These are phyloP conservation scores for Metopolophium dirhodum DNA, from an alignment of 1,140 invertebrate genomes.

Conservation along the genomic window DNA sequence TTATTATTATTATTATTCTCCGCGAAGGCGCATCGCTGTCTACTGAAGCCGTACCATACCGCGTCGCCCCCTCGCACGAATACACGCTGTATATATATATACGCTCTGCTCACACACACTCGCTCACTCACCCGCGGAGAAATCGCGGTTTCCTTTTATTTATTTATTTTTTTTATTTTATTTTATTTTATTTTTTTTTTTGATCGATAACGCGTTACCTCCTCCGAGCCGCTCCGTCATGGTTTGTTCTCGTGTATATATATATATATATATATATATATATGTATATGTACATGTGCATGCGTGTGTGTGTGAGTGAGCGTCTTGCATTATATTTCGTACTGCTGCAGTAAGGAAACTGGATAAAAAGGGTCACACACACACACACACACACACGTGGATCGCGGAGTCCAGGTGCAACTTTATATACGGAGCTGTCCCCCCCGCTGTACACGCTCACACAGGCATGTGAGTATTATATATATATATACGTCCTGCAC, in stretches of 20 bases:
- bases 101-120: not conserved
- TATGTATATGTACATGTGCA: not conserved
- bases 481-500: not conserved
- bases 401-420: slow-evolving; percentile 50
- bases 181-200: slow-evolving; percentile 40
- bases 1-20: slow-evolving; percentile 10
- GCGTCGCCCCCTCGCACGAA: not conserved
- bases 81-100: not conserved
- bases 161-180: slow-evolving; percentile 2
- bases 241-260: not conserved
- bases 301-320: no score
- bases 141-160: slow-evolving; percentile 48
- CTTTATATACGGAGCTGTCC: not conserved
- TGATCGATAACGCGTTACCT: slow-evolving; percentile 53
- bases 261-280: not conserved
- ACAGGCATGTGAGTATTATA: not conserved
- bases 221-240: not conserved
- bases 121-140: not conserved
- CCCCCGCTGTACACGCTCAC: slow-evolving; percentile 5
- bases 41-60: not conserved
- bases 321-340: slow-evolving; percentile 39
- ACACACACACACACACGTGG: not conserved
- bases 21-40: slow-evolving; percentile 51
- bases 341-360: not conserved
- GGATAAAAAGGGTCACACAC: slow-evolving; percentile 52